Conservation (phyloP, 1,140 invertebrate species). For the Acromyrmex echinatior region DNA sequence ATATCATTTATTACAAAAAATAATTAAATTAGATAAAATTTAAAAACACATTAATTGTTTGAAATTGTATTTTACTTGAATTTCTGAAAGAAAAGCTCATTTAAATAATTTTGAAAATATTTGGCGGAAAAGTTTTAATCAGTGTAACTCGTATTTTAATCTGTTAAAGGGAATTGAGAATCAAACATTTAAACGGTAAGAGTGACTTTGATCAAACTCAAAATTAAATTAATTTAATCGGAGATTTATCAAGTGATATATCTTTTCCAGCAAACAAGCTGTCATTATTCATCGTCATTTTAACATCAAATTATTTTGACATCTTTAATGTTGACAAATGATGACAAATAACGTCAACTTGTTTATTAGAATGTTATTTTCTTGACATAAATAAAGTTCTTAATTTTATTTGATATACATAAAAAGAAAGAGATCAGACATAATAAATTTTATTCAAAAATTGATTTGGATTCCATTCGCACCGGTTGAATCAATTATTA, state of each 20-base stretch:
- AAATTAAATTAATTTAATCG: background rate
- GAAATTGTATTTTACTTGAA: background rate
- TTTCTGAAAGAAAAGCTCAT: background rate
- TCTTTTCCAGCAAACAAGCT: background rate
- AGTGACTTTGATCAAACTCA: background rate
- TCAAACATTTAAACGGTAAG: background rate
- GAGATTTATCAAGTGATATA: background rate
- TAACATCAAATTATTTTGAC: no score
- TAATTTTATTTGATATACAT: background rate
- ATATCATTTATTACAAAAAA: no score
- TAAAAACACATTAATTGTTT: constrained; percentile 1
- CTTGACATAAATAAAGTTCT: no score
- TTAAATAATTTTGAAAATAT: background rate
- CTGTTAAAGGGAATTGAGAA: background rate
- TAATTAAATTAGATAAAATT: background rate
- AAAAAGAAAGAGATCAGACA: background rate
- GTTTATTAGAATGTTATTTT: no score
- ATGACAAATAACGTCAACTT: no score
- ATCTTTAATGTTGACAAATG: no score
- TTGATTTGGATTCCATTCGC: background rate
- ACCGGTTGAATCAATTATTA: background rate
- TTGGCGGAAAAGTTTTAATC: background rate
- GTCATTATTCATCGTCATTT: no score
- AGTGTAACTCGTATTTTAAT: background rate
- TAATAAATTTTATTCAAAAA: background rate